Evolutionary conservation across 1,140 invertebrate genomes (phyloP), one percentile per base, ranked within the genome.

Genomic region (Brachionus calyciflorus): DNA sequence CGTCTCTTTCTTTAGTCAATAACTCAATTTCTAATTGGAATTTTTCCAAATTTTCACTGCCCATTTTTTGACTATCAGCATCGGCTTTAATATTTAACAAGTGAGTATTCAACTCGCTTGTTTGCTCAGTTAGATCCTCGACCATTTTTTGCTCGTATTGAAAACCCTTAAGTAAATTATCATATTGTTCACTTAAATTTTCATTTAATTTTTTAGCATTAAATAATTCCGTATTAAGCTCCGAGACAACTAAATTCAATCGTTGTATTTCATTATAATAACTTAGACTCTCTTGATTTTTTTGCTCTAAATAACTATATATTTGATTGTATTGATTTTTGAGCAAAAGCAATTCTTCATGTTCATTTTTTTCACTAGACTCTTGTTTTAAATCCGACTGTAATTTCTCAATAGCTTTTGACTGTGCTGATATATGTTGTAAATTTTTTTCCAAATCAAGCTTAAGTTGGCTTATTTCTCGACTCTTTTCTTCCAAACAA

Each of bases 271-370:
- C 69, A 30, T 73, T 49, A 10, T 73, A 73, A 51, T 73, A 73
- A 19, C 69, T 40, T 12, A 73, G 26, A 26, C 69, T 73, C 19
- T 73, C 69, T 55, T 73, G 46, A 51, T 73, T 73, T 51, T 73
- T 73, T 41, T 73, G 69, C 46, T 73, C 69, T 24, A 73, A 49
- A 73, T 73, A 73, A 40, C n/a, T 55, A 40, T 73, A 73, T n/a
- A 73, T 49, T 30, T 73, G 69, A 28, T 73, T 73, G 17, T 73
- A 73, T 24, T 73, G 69, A 10, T 73, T 21, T 30, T 53, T 73
- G 19, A 65, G 24, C 6, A 73, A 51, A 19, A 0, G 4, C 28
- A 73, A 51, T 30, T 55, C 60, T 12, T 49, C 51, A 12, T 21
- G 19, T 9, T 51, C 33, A 17, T 49, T 37, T 24, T 19, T 24